Conservation (phyloP, 1,140 invertebrate genomes). For the Leptonema lineaticorne region DNA sequence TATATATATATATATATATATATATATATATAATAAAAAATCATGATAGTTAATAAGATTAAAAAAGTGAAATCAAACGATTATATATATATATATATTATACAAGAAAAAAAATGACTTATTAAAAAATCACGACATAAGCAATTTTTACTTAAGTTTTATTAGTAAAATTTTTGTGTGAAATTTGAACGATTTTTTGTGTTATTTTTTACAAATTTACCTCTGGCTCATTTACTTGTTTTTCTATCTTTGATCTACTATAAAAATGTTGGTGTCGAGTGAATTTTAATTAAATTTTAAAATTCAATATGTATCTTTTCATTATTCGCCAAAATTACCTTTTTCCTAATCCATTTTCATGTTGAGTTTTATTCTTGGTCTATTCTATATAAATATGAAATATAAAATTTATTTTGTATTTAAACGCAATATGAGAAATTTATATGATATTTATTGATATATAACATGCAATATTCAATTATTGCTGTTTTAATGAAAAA, state of each 20-base stretch:
- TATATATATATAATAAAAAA: neutral
- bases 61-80: too few species aligned
- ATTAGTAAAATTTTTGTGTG: neutral
- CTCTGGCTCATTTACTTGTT: constrained; percentile 5
- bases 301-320: neutral
- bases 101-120: too few species aligned
- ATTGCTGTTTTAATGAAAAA: too few species aligned
- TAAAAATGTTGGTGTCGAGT: constrained; percentile 18
- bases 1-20: too few species aligned
- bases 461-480: too few species aligned
- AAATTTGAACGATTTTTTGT: neutral
- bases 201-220: neutral
- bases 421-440: too few species aligned
- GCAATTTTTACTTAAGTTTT: constrained; percentile 6
- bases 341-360: neutral
- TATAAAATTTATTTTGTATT: too few species aligned
- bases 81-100: too few species aligned
- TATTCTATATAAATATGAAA: too few species aligned
- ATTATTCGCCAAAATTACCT: neutral
- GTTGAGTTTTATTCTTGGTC: neutral
- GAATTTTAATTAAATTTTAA: constrained; percentile 17
- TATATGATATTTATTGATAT: too few species aligned
- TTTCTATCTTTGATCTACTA: constrained; percentile 11
- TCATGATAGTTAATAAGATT: constrained; percentile 1
- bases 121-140: constrained; percentile 5